Evolutionary conservation across 2,888 invertebrate species (phyloP).

Genomic region (Acanthosepion esculentum): DNA sequence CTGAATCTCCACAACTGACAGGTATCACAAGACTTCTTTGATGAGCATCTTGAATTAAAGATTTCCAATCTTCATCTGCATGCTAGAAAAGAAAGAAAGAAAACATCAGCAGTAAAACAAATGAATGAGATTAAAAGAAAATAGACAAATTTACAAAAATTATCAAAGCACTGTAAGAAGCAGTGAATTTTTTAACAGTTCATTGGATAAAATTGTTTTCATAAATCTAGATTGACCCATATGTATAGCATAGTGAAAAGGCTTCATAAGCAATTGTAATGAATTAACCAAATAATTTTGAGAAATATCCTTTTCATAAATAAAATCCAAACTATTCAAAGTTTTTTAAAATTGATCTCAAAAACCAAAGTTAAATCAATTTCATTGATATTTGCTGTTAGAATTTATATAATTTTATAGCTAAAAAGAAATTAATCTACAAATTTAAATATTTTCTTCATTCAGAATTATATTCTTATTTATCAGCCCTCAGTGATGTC

Average conservation of each 20-base stretch:
- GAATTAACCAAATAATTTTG: no score
- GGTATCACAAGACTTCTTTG: slow-evolving; percentile 54
- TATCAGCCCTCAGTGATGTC: background rate
- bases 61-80: slow-evolving; percentile 71
- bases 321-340: no score
- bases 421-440: no score
- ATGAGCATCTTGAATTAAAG: slow-evolving; percentile 71
- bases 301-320: no score
- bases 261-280: background rate
- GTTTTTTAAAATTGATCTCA: no score
- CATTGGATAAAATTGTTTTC: background rate
- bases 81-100: slow-evolving; percentile 73
- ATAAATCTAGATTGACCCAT: background rate
- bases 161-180: background rate
- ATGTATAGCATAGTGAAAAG: background rate
- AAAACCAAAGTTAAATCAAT: background rate
- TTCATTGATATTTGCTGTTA: background rate
- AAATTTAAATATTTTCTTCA: background rate
- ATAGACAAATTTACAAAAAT: background rate
- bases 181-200: background rate
- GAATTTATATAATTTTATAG: background rate
- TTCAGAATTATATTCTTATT: background rate
- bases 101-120: no score
- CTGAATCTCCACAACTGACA: slow-evolving; percentile 42
- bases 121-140: no score